phyloP scores from a whole-genome alignment of 37 sponge, comb jelly and placozoan species.

The Petrosia ficiformis region DNA sequence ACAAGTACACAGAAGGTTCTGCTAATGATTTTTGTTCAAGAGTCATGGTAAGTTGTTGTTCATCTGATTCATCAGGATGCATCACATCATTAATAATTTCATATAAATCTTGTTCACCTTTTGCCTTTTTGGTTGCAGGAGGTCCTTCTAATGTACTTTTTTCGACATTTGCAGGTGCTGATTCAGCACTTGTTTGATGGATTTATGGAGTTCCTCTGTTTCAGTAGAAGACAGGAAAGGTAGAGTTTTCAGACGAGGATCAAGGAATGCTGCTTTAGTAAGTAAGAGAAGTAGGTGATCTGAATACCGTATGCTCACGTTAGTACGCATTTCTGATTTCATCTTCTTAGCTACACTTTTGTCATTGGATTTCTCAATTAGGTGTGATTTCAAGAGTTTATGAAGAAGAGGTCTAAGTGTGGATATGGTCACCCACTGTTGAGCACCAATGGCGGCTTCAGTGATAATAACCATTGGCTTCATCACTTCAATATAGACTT shows the following conservation, averaged over 20 bases:
- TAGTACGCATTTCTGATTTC: neutral
- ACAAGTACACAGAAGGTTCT: too few species aligned
- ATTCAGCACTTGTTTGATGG: neutral
- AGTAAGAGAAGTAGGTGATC: neutral
- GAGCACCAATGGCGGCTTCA: conserved; percentile 23
- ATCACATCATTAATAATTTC: neutral
- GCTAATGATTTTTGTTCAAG: neutral
- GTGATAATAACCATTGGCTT: conserved; percentile 28
- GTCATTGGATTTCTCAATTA: neutral
- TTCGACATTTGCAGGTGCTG: neutral
- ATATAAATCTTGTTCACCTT: neutral
- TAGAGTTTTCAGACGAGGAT: conserved; percentile 13
- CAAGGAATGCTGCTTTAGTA: conserved; percentile 22
- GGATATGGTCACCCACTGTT: conserved; percentile 40
- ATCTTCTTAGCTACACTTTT: neutral
- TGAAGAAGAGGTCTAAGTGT: too few species aligned
- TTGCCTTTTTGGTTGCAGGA: neutral
- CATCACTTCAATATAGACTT: conserved; percentile 10
- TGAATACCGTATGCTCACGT: conserved; percentile 13
- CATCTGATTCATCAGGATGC: neutral
- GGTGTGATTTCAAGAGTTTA: conserved; percentile 17
- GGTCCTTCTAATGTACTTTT: neutral
- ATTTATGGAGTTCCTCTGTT: neutral
- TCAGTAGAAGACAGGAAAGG: neutral
- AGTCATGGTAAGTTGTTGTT: neutral